Base-by-base conservation (phyloP, 2,888 invertebrate genomes). In the Boloria euphrosyne region DNA sequence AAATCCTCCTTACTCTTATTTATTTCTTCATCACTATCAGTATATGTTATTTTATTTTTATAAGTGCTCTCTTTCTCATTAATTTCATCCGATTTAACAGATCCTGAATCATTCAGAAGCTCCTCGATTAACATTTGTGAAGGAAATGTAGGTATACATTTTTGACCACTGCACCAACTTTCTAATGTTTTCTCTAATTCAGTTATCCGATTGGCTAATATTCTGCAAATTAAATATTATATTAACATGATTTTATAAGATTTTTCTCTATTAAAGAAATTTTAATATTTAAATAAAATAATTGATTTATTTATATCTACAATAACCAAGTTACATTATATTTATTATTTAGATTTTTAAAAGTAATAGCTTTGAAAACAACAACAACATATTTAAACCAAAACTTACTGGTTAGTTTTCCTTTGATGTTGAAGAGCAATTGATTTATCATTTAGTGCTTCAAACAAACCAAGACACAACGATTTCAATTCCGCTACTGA, bases 361-460 rank as follows among this genome's bases (percentile, higher is more conserved):
- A 31, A 31, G 31, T 31, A 31, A 31, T 31, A 31, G 31, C 7
- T 31, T 31, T 6, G 31, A 31, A 7, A 31, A 6, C 7, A 31
- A 31, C 6, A 31, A 31, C 7, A 7, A 31, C 10, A 38, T 38
- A 38, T 38, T 38, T 10, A 38, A 38, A 38, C 31, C 10, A 38
- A 13, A 54, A 49, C 87, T 80, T 92, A 96, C 96, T 95, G 96
- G 84, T 97, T 98, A 5, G 97, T 96, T 87, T 96, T 96, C 77
- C 96, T 94, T 77, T 97, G 97, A 87, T 97, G 97, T 70, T 95
- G 95, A 38, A 97, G 85, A 1, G 97, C 97, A 67, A 96, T 92
- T 58, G 95, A 96, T 87, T 97, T 97, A 80, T 98, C 97, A 84
- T 96, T 96, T 47, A 97, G 90, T 55, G 97, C 95, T 81, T 98